Conservation (phyloP, 2,888 invertebrate genomes). For the Gisinianus flammeolus region DNA sequence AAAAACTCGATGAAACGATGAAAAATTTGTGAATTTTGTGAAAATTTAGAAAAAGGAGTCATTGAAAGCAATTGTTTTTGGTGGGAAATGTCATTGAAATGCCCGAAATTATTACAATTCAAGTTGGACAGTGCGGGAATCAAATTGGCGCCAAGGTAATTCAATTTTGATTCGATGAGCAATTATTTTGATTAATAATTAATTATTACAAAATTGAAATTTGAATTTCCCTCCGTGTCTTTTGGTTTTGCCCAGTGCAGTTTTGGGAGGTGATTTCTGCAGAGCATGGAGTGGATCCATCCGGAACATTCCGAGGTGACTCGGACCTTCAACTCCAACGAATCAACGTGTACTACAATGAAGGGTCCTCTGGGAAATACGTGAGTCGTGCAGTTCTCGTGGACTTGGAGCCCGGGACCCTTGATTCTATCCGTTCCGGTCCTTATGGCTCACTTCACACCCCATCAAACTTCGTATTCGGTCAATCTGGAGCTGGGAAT, state of each 20-base stretch:
- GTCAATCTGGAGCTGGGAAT: slow-evolving; percentile 61
- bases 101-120: slow-evolving; percentile 96
- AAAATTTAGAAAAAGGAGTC: too few species aligned
- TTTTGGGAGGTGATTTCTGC: slow-evolving; percentile 78
- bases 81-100: too few species aligned
- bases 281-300: slow-evolving; percentile 78
- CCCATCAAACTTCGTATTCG: slow-evolving; percentile 74
- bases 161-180: too few species aligned
- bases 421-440: slow-evolving; percentile 95
- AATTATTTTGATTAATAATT: too few species aligned
- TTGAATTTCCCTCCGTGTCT: neutral
- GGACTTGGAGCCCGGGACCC: slow-evolving; percentile 95
- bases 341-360: slow-evolving; percentile 81
- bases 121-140: slow-evolving; percentile 94
- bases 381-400: slow-evolving; percentile 92
- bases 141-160: slow-evolving; percentile 96
- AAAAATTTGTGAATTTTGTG: too few species aligned
- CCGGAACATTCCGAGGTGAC: slow-evolving; percentile 74
- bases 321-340: slow-evolving; percentile 76
- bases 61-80: too few species aligned
- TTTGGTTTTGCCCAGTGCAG: too few species aligned
- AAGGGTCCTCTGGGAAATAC: slow-evolving; percentile 83
- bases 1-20: too few species aligned
- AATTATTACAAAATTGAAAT: neutral
- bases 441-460: slow-evolving; percentile 79